Evolutionary conservation across 2,888 invertebrate species (phyloP).

Genomic region (Cerceris rybyensis): DNA sequence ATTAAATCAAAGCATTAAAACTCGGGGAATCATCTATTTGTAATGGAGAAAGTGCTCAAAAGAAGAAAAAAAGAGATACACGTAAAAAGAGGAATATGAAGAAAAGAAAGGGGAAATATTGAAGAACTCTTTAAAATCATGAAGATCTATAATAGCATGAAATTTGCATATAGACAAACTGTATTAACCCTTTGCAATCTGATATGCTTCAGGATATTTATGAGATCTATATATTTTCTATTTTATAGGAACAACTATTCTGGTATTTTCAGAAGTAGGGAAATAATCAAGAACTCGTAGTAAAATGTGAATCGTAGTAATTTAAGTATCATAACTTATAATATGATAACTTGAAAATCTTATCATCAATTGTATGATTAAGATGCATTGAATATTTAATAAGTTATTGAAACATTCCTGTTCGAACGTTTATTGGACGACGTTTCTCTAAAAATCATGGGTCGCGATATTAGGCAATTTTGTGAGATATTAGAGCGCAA

Average conservation of each 20-base stretch:
- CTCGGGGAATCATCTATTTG: constrained; percentile 37
- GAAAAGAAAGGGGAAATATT: background rate
- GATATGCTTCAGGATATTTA: background rate
- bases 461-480: background rate
- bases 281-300: background rate
- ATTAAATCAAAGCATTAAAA: constrained; percentile 38
- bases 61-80: background rate
- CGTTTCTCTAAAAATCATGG: background rate
- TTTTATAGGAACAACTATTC: background rate
- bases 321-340: no score
- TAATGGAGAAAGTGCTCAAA: constrained; percentile 47
- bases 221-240: background rate
- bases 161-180: background rate
- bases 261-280: background rate
- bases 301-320: background rate
- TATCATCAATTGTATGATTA: no score
- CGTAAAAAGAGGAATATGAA: background rate
- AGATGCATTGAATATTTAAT: no score
- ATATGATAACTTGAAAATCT: no score
- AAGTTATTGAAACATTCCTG: background rate
- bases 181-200: background rate
- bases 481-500: constrained; percentile 2
- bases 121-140: background rate
- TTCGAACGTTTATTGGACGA: background rate
- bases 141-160: background rate